Conservation (phyloP, 1,140 invertebrate genomes). For the Cardiocondyla obscurior region DNA sequence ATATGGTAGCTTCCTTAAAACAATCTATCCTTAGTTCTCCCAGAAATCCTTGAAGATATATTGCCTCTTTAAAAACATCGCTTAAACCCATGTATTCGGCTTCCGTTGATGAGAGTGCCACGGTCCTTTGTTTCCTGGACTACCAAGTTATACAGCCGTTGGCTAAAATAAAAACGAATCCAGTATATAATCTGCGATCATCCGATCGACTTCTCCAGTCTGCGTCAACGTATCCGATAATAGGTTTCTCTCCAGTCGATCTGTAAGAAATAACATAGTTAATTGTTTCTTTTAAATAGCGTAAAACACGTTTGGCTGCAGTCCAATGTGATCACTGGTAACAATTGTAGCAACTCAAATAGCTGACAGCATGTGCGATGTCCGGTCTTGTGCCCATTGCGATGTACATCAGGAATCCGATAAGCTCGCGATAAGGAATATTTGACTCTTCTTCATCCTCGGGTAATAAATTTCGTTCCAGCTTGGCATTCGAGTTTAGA, state of each 20-base stretch:
- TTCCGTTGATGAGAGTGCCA: neutral
- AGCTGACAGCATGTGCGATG: neutral
- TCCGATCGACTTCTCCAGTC: conserved; percentile 72
- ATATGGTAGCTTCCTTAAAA: neutral
- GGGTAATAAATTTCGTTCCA: neutral
- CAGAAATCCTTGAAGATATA: neutral
- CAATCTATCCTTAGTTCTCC: neutral
- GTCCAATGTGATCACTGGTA: conserved; percentile 64
- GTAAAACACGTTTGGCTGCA: conserved; percentile 74
- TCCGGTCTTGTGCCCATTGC: neutral
- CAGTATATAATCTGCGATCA: conserved; percentile 67
- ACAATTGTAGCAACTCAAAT: neutral
- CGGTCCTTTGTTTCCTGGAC: neutral
- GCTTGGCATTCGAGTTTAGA: neutral
- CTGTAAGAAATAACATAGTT: conserved; percentile 29
- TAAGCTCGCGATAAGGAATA: neutral
- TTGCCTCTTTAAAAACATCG: neutral
- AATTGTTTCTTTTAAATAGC: conserved; percentile 77
- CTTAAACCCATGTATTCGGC: neutral
- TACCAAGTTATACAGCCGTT: conserved; percentile 10
- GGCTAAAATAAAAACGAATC: conserved; percentile 55
- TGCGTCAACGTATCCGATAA: conserved; percentile 75
- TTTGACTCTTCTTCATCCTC: neutral
- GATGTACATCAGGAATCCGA: conserved; percentile 39
- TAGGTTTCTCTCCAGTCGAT: conserved; percentile 32